These are phyloP conservation scores for Meloe dianella DNA, from an alignment of 2,888 invertebrate genomes.

Conservation along the genomic window DNA sequence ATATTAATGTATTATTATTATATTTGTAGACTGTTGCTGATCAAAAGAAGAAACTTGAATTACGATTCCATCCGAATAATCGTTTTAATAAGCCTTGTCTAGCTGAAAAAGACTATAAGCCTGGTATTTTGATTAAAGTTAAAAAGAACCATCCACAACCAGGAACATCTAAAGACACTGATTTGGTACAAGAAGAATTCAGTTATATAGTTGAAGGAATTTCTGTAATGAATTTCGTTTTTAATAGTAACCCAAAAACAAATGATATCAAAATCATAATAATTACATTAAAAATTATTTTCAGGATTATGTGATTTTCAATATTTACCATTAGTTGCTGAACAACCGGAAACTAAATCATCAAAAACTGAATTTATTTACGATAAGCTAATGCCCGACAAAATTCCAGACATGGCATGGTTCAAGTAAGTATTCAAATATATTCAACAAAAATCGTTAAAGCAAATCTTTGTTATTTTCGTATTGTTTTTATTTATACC, in stretches of 20 bases:
- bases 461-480: neutral
- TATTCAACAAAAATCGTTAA: neutral
- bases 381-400: conserved; percentile 67
- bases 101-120: conserved; percentile 70
- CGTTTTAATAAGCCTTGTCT: conserved; percentile 78
- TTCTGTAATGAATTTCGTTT: conserved; percentile 67
- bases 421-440: conserved; percentile 58
- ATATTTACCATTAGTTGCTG: conserved; percentile 76
- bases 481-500: too few relatives aligned
- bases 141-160: conserved; percentile 53
- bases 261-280: neutral
- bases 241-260: conserved; percentile 65
- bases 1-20: conserved; percentile 11
- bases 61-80: conserved; percentile 83
- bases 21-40: conserved; percentile 47
- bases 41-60: conserved; percentile 58
- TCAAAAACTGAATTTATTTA: conserved; percentile 66
- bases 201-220: conserved; percentile 66
- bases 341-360: conserved; percentile 50
- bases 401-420: conserved; percentile 64
- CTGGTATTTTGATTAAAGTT: conserved; percentile 78
- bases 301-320: conserved; percentile 90
- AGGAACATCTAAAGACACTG: conserved; percentile 38
- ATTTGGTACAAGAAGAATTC: conserved; percentile 45
- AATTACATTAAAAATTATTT: conserved; percentile 21